Percentiles rank a stretch among this genome's conserved stretches.
phyloP scores from a whole-genome alignment of 2,797 vertebrate genomes.

The Ciconia nigra region DNA sequence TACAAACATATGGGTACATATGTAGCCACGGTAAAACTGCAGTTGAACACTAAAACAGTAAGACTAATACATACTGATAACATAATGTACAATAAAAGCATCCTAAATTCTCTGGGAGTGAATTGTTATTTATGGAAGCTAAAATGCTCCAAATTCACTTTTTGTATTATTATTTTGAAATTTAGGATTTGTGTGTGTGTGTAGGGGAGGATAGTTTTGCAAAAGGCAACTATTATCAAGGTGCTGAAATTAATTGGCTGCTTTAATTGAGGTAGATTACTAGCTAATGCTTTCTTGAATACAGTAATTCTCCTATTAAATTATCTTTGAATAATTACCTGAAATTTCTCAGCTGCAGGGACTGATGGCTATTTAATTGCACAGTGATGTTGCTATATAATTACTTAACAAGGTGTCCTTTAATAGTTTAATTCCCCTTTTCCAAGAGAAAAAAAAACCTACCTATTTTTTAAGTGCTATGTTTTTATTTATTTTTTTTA shows the following conservation, averaged over 20 bases:
- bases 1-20: fast-evolving
- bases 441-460: conserved; percentile 55
- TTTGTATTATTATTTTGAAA: conserved; percentile 68
- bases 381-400: conserved; percentile 82
- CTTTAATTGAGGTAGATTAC: conserved; percentile 87
- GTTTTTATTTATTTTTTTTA: conserved; percentile 36
- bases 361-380: conserved; percentile 88
- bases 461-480: conserved; percentile 51
- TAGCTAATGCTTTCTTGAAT: conserved; percentile 87
- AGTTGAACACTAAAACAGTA: neutral
- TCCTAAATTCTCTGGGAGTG: neutral
- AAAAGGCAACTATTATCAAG: conserved; percentile 82
- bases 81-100: neutral
- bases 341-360: conserved; percentile 86
- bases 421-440: conserved; percentile 85
- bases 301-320: conserved; percentile 89
- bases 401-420: conserved; percentile 88
- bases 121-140: neutral
- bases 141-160: conserved; percentile 50
- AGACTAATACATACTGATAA: neutral
- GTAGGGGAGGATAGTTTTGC: conserved; percentile 74
- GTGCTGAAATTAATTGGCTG: conserved; percentile 85
- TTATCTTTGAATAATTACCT: conserved; percentile 89
- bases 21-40: neutral
- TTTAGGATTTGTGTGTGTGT: conserved; percentile 52